These are phyloP conservation scores for Parelbella ahira DNA, from an alignment of 2,888 invertebrate genomes.

Conservation along the genomic window DNA sequence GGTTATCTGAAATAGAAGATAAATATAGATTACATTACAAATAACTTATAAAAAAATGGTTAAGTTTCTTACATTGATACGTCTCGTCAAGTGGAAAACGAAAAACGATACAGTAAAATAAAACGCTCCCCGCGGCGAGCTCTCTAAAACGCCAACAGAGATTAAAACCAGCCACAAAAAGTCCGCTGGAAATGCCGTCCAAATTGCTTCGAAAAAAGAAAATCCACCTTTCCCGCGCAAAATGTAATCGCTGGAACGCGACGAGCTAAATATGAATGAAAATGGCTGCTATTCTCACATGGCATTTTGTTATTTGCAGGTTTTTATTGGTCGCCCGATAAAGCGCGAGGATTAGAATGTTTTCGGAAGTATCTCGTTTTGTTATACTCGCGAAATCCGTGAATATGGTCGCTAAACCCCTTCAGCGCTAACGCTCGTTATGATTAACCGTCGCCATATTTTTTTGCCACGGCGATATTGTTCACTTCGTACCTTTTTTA, in stretches of 20 bases:
- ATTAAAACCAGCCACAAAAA: conserved; percentile 73
- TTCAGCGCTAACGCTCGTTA: conserved; percentile 17
- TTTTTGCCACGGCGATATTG: conserved; percentile 9
- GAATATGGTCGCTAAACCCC: conserved; percentile 9
- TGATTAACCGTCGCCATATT: conserved; percentile 22
- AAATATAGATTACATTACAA: no score
- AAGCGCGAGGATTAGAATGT: conserved; percentile 41
- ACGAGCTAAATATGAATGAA: conserved; percentile 60
- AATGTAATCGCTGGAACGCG: conserved; percentile 58
- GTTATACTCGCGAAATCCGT: conserved; percentile 17
- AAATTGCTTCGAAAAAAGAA: conserved; percentile 68
- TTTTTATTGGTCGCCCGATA: conserved; percentile 39
- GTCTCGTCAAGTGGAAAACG: conserved; percentile 4
- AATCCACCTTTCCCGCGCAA: conserved; percentile 46
- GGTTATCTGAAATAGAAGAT: conserved; percentile 48
- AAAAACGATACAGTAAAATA: conserved; percentile 38
- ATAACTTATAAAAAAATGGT: no score
- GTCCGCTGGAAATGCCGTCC: conserved; percentile 50
- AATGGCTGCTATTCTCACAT: conserved; percentile 53
- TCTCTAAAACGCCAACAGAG: conserved; percentile 66
- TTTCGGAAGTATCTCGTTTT: conserved; percentile 31
- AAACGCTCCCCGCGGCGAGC: conserved; percentile 43
- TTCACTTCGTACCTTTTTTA: conserved; percentile 6
- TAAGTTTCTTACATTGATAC: no score
- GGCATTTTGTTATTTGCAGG: conserved; percentile 46